Conservation (phyloP, 2,888 invertebrate genomes). For the Eristalinus sepulchralis region DNA sequence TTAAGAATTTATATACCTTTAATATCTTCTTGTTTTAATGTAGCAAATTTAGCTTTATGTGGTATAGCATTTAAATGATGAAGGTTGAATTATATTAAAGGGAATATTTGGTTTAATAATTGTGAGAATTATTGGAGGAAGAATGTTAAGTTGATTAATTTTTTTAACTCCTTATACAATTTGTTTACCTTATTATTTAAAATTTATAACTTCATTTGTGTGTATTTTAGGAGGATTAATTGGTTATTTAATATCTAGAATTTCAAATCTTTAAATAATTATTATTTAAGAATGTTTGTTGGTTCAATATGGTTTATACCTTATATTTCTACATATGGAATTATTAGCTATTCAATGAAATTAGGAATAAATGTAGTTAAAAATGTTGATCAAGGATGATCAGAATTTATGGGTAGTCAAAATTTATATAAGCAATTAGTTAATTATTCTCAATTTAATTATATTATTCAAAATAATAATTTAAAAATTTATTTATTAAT, state of each 20-base stretch:
- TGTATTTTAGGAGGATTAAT: constrained; percentile 80
- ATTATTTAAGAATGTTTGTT: constrained; percentile 79
- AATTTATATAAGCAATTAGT: constrained; percentile 80
- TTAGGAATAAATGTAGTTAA: constrained; percentile 80
- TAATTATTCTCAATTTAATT: constrained; percentile 80
- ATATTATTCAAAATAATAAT: constrained; percentile 81
- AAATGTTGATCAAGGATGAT: constrained; percentile 82
- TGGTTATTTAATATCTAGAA: constrained; percentile 81
- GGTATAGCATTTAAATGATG: constrained; percentile 86
- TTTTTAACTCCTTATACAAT: constrained; percentile 82
- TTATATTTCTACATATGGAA: constrained; percentile 81
- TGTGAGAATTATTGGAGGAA: constrained; percentile 82
- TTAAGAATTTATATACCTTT: constrained; percentile 82
- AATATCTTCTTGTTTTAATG: constrained; percentile 83
- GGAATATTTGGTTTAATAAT: constrained; percentile 78
- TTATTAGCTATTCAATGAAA: constrained; percentile 82
- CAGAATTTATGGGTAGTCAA: constrained; percentile 81
- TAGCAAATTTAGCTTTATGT: constrained; percentile 84
- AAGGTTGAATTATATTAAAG: constrained; percentile 82
- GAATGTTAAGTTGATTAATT: constrained; percentile 83
- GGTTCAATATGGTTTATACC: constrained; percentile 83
- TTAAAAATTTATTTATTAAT: constrained; percentile 82
- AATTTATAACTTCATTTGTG: constrained; percentile 82
- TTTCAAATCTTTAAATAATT: constrained; percentile 80
- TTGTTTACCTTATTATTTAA: constrained; percentile 82